Evolutionary conservation across 2,797 vertebrate genomes (phyloP).

Genomic region (Enteromius afrohamiltoni): DNA sequence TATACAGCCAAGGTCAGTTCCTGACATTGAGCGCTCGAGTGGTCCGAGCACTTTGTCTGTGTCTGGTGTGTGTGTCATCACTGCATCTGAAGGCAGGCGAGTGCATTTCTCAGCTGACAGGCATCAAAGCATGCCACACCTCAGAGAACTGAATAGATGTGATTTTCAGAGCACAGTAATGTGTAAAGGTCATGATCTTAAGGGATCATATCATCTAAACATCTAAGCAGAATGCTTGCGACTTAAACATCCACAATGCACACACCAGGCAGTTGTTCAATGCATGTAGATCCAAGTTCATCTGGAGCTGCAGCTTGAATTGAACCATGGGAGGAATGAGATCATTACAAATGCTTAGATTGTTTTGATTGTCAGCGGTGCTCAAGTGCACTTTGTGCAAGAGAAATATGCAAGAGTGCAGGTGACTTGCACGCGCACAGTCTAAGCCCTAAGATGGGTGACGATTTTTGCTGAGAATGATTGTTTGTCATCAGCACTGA

Average conservation of each 20-base stretch:
- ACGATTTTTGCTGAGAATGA: conserved; percentile 60
- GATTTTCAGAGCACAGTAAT: conserved; percentile 65
- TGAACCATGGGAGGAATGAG: conserved; percentile 26
- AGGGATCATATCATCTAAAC: conserved; percentile 46
- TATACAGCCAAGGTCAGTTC: conserved; percentile 75
- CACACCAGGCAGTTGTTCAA: conserved; percentile 26
- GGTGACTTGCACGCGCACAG: conserved; percentile 66
- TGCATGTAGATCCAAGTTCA: conserved; percentile 19
- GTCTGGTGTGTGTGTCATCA: conserved; percentile 73
- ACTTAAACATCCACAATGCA: conserved; percentile 34
- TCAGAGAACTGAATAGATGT: conserved; percentile 62
- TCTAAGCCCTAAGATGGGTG: conserved; percentile 61
- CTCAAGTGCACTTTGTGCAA: conserved; percentile 57
- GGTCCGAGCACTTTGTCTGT: conserved; percentile 74
- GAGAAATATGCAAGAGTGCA: conserved; percentile 68
- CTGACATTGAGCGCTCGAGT: conserved; percentile 72
- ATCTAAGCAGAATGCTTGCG: conserved; percentile 45
- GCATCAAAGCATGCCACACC: conserved; percentile 76
- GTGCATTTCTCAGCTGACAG: conserved; percentile 71
- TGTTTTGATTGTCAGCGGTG: conserved; percentile 69
- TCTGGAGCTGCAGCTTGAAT: conserved; percentile 10
- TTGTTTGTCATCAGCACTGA: conserved; percentile 68
- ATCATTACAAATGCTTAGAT: conserved; percentile 69
- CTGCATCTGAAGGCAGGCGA: conserved; percentile 64
- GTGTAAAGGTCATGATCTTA: conserved; percentile 60